Base-by-base conservation (phyloP, 2,797 vertebrate genomes). In the Bovichtus diacanthus region DNA sequence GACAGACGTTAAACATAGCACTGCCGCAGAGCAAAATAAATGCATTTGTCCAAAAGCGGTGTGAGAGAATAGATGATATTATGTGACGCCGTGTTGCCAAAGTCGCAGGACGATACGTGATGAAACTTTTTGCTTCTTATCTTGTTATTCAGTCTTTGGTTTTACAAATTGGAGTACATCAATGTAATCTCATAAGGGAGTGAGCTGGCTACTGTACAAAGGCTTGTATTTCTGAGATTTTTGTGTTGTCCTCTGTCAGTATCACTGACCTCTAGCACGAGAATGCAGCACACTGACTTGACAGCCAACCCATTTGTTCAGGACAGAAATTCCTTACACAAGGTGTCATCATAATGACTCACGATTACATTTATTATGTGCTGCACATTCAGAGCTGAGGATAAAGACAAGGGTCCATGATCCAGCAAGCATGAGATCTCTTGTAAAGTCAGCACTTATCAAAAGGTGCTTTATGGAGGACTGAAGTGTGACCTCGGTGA, bases 261-360 rank as follows among this genome's bases (percentile, higher is more conserved):
- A 92, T 90, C 87, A 82, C 85, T 82, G 90, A 89, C 88, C 88
- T 91, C 84, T 49, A 85, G 63, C 73, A 70, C 69, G 74, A 82
- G 76, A 79, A 81, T 89, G 87, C 89, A 85, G 76, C 86, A 91
- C 84, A 75, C 85, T 82, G 85, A 88, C 86, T 86, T 82, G 87
- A 93, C 29, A 13, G 87, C 69, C 56, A 83, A 38, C 64, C 62
- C 51, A 72, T 85, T 80, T 82, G 47, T 81, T 72, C 46, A 36
- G 72, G 34, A 79, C 47, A 77, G 81, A 74, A 82, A 78, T 78
- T 71, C 70, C 36, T 72, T 43, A 72, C 60, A 76, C 55, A 15
- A 71, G 67, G 71, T 76, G 77, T 87, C 54, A 67, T 58, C 58
- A 65, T 58, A 81, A 55, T 64, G 58, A 72, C 51, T 19, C 62